These are phyloP conservation scores for Thripadectes ignobilis DNA, from an alignment of 2,797 vertebrate species.

Conservation along the genomic window DNA sequence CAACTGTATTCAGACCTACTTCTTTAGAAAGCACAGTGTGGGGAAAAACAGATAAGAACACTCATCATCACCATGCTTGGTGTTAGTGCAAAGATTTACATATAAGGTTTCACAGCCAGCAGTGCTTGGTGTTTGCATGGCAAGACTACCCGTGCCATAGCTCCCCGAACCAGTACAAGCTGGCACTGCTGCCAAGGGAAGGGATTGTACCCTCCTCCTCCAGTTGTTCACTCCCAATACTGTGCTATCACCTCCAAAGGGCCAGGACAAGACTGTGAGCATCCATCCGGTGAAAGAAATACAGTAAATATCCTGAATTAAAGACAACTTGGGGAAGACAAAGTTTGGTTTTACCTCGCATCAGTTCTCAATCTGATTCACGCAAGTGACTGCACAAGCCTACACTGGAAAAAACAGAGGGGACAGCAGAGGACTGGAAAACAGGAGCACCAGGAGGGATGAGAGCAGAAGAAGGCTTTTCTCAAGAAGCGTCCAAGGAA, in stretches of 20 bases:
- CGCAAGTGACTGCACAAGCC: background rate
- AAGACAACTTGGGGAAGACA: accelerated
- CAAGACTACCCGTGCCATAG: background rate
- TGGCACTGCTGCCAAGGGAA: background rate
- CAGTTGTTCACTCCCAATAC: background rate
- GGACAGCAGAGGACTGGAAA: background rate
- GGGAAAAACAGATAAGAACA: background rate
- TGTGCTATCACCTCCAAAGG: background rate
- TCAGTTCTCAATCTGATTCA: background rate
- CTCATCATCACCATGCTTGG: accelerated
- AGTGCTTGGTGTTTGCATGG: background rate
- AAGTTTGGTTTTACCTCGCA: background rate
- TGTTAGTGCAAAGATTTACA: background rate
- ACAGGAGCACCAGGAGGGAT: background rate
- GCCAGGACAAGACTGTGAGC: background rate
- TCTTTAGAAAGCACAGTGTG: background rate
- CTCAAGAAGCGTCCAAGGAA: background rate
- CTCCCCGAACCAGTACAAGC: accelerated
- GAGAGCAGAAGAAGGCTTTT: background rate
- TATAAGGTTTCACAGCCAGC: accelerated
- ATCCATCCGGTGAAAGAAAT: background rate
- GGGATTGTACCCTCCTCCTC: background rate
- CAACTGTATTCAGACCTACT: background rate
- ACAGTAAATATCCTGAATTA: background rate
- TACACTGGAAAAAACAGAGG: background rate